Evolutionary conservation across 2,113 vertebrate genomes (phyloP), one percentile per base, ranked within the genome.

Genomic region (Poecile atricapillus): DNA sequence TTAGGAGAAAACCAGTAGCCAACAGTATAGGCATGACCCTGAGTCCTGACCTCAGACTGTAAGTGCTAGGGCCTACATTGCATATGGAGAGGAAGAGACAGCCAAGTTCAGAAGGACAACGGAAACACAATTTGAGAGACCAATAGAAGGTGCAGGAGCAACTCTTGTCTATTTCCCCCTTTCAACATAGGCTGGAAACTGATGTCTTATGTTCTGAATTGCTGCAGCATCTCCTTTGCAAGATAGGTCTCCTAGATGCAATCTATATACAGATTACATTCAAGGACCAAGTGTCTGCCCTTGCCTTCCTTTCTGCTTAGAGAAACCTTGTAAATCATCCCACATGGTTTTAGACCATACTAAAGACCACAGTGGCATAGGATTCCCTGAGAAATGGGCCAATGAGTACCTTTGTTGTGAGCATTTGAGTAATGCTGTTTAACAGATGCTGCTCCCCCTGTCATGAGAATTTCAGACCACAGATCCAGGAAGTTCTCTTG

Each of bases 401-500:
- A 37, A 6, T 24, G 56, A 53, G 50, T 98, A 99, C 99, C 99
- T 93, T 98, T 98, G 95, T 97, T 97, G 35, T 98, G 98, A 58
- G 97, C 95, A 41, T 97, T 97, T 39, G 97, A 95, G 79, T 98
- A 97, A 96, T 99, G 97, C 68, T 99, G 99, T 89, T 98, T 98
- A 73, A 98, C 98, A 2, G 98, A 98, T 37, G 98, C 97, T 27
- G 98, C 99, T 75, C 99, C 99, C 7, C 98, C 99, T 25, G 98
- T 98, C 92, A 98, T 98, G n/a, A 99, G 98, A 47, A 99, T 98
- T 97, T 99, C 98, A 5, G 98, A 98, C 99, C 99, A 99, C n/a
- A 99, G 97, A 89, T 99, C 98, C 89, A 98, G 95, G 52, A 98
- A 98, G 89, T 98, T 97, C 91, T 98, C 97, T 81, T 97, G 97